These are phyloP conservation scores for Scaptomyza caliginosa DNA, from an alignment of 2,888 invertebrate species.

Conservation along the genomic window DNA sequence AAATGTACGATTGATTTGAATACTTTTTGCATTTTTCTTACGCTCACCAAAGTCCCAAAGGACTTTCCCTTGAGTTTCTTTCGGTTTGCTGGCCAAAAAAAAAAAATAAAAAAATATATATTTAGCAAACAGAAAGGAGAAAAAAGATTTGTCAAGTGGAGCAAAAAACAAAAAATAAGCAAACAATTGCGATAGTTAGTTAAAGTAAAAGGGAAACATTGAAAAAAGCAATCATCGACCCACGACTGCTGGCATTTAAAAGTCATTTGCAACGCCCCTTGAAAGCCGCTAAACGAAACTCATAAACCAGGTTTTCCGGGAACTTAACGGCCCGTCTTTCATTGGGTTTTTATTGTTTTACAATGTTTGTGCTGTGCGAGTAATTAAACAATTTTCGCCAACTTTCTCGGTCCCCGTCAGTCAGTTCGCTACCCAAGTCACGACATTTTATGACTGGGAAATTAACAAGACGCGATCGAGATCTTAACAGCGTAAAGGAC, in stretches of 20 bases:
- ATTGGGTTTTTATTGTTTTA: constrained; percentile 66
- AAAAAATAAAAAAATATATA: too few species aligned
- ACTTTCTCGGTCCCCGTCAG: constrained; percentile 54
- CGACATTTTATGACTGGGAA: constrained; percentile 49
- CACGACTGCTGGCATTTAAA: constrained; percentile 68
- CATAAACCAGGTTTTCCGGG: constrained; percentile 57
- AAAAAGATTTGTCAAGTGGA: constrained; percentile 42
- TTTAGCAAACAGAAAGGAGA: constrained; percentile 23
- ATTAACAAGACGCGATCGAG: constrained; percentile 50
- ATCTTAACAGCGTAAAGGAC: constrained; percentile 17
- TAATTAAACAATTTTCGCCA: constrained; percentile 67
- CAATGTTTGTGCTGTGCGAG: constrained; percentile 64
- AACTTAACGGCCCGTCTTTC: constrained; percentile 23
- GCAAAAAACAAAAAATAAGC: constrained; percentile 36
- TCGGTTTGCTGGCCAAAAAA: constrained; percentile 9
- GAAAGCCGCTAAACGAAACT: constrained; percentile 61
- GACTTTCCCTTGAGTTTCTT: constrained; percentile 41
- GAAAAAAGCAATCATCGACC: constrained; percentile 50
- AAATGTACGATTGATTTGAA: constrained; percentile 67
- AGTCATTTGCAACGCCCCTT: constrained; percentile 75
- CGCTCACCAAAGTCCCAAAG: constrained; percentile 33
- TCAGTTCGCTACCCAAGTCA: constrained; percentile 45
- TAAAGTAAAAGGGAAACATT: constrained; percentile 18
- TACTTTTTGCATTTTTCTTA: constrained; percentile 56
- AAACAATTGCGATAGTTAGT: constrained; percentile 66